phyloP scores from a whole-genome alignment of 2,797 vertebrate genomes.

The Peromyscus nudipes region DNA sequence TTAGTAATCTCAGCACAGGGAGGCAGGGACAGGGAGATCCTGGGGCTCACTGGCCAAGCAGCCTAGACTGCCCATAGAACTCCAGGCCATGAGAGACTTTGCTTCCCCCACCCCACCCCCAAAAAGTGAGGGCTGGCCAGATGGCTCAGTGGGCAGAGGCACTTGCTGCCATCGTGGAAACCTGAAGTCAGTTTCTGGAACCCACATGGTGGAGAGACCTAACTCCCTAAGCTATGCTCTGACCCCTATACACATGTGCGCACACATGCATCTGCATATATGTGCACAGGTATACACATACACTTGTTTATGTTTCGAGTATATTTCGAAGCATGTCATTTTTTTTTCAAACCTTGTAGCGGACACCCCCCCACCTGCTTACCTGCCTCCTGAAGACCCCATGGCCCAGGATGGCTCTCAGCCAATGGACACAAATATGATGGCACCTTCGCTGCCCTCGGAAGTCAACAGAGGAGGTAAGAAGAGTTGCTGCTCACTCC shows the following conservation, averaged over 20 bases:
- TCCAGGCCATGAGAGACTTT: not conserved
- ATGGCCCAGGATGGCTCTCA: slow-evolving; percentile 98
- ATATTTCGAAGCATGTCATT: slow-evolving; percentile 59
- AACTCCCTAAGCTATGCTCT: not conserved
- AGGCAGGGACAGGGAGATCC: not conserved
- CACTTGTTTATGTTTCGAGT: slow-evolving; percentile 11
- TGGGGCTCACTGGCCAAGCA: not conserved
- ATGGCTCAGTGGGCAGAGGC: not conserved
- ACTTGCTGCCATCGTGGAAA: not conserved
- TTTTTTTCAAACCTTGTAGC: slow-evolving; percentile 83
- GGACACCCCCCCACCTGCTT: slow-evolving; percentile 98
- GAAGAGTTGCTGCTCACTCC: not conserved
- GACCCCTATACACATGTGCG: not conserved
- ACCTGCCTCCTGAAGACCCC: slow-evolving; percentile 98
- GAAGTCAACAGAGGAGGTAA: slow-evolving; percentile 95
- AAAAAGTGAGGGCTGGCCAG: not conserved
- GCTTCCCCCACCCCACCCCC: not conserved
- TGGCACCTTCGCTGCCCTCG: slow-evolving; percentile 94
- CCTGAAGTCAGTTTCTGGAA: not conserved
- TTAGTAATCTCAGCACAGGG: slow-evolving; percentile 63
- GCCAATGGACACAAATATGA: slow-evolving; percentile 97
- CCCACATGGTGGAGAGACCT: not conserved
- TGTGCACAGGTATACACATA: too few relatives aligned
- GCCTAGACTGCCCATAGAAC: not conserved
- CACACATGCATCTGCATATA: too few relatives aligned